phyloP scores from a whole-genome alignment of 2,113 vertebrate genomes.

The Mesembrinibis cayennensis region DNA sequence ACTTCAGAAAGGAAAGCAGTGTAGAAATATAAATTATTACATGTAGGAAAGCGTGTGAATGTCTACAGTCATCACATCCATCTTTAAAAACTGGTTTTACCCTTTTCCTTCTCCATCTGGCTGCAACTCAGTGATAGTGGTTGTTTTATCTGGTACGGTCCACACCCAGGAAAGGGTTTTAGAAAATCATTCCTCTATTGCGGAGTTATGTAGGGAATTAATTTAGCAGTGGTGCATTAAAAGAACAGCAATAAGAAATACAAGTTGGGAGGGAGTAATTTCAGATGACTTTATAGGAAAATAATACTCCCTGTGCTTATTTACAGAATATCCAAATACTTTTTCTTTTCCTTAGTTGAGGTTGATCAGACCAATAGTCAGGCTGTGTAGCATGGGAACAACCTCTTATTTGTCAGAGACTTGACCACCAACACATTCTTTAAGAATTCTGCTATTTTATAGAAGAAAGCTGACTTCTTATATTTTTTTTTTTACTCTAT shows the following conservation, averaged over 20 bases:
- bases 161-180: neutral
- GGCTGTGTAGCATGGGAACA: neutral
- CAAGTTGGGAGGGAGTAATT: neutral
- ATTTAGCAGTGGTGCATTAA: neutral
- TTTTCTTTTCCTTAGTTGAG: neutral
- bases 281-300: neutral
- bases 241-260: neutral
- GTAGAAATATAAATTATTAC: neutral
- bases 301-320: neutral
- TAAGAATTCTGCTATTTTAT: slow-evolving; percentile 27
- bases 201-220: neutral
- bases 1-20: neutral
- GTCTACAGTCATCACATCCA: neutral
- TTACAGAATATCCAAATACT: neutral
- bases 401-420: neutral
- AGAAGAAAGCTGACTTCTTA: neutral
- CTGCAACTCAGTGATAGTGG: neutral
- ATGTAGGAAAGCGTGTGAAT: neutral
- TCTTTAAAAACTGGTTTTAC: neutral
- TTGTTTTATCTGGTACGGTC: neutral
- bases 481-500: slow-evolving; percentile 6
- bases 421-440: slow-evolving; percentile 46
- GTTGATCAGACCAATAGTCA: neutral
- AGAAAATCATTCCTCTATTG: neutral
- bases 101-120: neutral